These are phyloP conservation scores for Neogobius melanostomus DNA, from an alignment of 2,113 vertebrate genomes.

Conservation along the genomic window DNA sequence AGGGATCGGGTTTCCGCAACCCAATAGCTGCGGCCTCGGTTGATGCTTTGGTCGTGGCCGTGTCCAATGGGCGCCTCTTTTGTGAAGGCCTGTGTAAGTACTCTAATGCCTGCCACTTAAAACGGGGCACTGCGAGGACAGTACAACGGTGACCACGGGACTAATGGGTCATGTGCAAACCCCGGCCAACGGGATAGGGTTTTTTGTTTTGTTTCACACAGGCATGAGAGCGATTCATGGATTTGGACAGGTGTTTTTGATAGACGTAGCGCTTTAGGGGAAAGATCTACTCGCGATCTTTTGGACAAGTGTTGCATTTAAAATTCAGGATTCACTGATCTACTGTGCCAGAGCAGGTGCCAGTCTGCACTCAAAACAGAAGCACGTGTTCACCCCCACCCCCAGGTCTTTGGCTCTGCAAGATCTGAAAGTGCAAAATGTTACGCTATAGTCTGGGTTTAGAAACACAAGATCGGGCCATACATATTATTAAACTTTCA, in stretches of 20 bases:
- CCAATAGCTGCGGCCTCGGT: conserved; percentile 32
- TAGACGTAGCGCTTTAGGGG: too few species aligned
- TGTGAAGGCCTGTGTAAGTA: conserved; percentile 70
- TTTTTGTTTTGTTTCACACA: conserved; percentile 1
- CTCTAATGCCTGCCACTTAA: conserved; percentile 66
- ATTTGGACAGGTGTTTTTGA: not conserved
- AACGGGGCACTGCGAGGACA: conserved; percentile 41
- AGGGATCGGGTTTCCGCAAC: conserved; percentile 71
- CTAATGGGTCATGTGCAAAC: conserved; percentile 24
- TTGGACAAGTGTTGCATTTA: too few species aligned
- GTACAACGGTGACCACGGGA: conserved; percentile 17
- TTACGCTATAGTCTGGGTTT: too few species aligned
- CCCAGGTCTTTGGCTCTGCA: too few species aligned
- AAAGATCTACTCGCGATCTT: too few species aligned
- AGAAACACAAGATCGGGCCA: too few species aligned
- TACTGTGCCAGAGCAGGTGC: too few species aligned
- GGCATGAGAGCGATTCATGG: conserved; percentile 11
- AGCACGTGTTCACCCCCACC: too few species aligned
- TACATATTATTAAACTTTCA: too few species aligned
- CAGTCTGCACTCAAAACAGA: too few species aligned
- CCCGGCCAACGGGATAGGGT: not conserved
- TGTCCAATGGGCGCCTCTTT: conserved; percentile 60
- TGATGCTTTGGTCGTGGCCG: conserved; percentile 61
- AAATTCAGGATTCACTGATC: too few species aligned
- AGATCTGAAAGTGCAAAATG: too few species aligned